A percentile compares a stretch with the other conserved stretches of the same genome.
These are phyloP conservation scores for Geotrupes spiniger DNA, from an alignment of 2,888 invertebrate genomes.

Conservation along the genomic window DNA sequence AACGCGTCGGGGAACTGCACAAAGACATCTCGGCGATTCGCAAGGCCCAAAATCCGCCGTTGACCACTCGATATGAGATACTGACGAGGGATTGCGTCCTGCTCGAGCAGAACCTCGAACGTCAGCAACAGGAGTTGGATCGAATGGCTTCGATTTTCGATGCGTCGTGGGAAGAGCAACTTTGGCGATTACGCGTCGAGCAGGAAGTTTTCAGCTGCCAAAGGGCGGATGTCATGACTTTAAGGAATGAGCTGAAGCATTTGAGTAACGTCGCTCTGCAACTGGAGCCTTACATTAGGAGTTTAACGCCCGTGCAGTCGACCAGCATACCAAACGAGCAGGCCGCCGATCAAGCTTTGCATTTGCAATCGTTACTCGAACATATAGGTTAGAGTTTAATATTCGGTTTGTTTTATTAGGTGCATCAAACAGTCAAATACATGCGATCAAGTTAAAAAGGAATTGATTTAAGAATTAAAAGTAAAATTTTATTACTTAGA, in stretches of 20 bases:
- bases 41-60: conserved; percentile 47
- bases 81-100: conserved; percentile 58
- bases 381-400: conserved; percentile 50
- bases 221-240: conserved; percentile 63
- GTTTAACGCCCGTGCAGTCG: conserved; percentile 46
- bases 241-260: conserved; percentile 65
- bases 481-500: too few relatives aligned
- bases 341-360: conserved; percentile 50
- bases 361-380: conserved; percentile 55
- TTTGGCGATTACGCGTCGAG: conserved; percentile 67
- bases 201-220: conserved; percentile 60
- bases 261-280: conserved; percentile 62
- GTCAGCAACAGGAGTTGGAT: conserved; percentile 61
- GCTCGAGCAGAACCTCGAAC: conserved; percentile 60
- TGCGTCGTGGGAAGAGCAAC: conserved; percentile 69
- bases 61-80: conserved; percentile 52
- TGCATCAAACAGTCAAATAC: too few relatives aligned
- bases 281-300: conserved; percentile 64
- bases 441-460: too few relatives aligned
- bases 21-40: conserved; percentile 66
- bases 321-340: conserved; percentile 36
- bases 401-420: conserved; percentile 11
- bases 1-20: conserved; percentile 66
- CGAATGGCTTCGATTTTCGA: conserved; percentile 60
- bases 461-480: too few relatives aligned